Conservation (phyloP, 2,888 invertebrate genomes). For the Diarsia brunnea region DNA sequence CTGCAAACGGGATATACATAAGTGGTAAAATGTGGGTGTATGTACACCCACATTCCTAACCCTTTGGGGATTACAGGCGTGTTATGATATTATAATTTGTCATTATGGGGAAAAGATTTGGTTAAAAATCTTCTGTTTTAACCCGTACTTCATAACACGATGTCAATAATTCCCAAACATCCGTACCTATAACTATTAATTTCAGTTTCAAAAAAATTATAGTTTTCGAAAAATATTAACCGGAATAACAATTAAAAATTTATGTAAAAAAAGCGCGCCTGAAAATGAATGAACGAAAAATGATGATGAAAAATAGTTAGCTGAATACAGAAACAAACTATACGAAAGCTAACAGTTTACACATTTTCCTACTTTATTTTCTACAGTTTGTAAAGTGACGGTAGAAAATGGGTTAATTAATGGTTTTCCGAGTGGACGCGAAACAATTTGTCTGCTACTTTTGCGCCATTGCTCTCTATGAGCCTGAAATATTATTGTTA, state of each 20-base stretch:
- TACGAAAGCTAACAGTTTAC: slow-evolving; percentile 2
- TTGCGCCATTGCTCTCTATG: slow-evolving; percentile 43
- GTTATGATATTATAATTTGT: too few species aligned
- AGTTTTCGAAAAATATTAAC: background rate
- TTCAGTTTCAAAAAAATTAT: background rate
- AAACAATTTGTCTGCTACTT: slow-evolving; percentile 52
- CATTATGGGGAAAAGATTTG: rapidly evolving
- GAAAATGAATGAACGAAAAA: background rate
- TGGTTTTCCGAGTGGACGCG: slow-evolving; percentile 48
- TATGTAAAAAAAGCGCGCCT: background rate
- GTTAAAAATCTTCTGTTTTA: background rate
- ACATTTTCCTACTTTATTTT: slow-evolving; percentile 45
- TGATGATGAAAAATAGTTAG: background rate
- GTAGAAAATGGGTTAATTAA: slow-evolving; percentile 57
- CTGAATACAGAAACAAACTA: slow-evolving; percentile 14
- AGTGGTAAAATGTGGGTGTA: too few species aligned
- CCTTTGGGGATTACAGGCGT: too few species aligned
- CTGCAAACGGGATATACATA: too few species aligned
- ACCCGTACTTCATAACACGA: background rate
- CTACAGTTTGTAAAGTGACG: slow-evolving; percentile 47
- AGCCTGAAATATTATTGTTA: slow-evolving; percentile 55
- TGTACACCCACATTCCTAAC: too few species aligned
- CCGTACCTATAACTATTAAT: background rate
- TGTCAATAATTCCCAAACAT: background rate
- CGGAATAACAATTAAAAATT: background rate